Base-by-base conservation (phyloP, 1,140 invertebrate species). In the Sminthurinus signatus region DNA sequence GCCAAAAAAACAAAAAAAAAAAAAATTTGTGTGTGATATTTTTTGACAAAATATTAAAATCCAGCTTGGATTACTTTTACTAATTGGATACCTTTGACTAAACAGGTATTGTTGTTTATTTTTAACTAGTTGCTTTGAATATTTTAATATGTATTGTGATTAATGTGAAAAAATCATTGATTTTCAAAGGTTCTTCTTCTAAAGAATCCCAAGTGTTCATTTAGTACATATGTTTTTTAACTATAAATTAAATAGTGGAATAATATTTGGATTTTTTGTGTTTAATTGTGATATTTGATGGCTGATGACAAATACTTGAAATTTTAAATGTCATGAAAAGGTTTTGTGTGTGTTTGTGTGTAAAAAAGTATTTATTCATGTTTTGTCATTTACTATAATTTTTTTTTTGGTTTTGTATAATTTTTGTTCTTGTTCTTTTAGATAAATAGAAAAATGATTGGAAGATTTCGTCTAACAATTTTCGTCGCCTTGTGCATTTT, bases 391-490 rank as follows among this genome's bases (percentile, higher is more conserved):
- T 8, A 39, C 10, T 15, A 23, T 56, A 3, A 5, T 14, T 52
- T 5, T 28, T 8, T 32, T 56, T 15, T 8, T 10, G 31, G 25
- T 31, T 50, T 50, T 50, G 14, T 10, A 12, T 50, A 23, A 50
- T 5, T 10, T 12, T 17, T 5, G 14, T 5, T 23, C 46, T 50
- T 50, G 14, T 8, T 10, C 32, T 43, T 54, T 59, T 27, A 5
- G 8, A 50, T 56, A 28, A 54, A 31, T 43, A 50, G 23, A 28
- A 67, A 43, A 62, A 71, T 71, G 69, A 65, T 55, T 43, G 52
- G 60, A 56, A 65, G 56, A 57, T 29, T 62, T 29, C 61, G 62
- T 50, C 32, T 70, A 39, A 42, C 42, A 27, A 29, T 70, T 31
- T 67, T 60, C 48, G 14, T 71, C 17, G 60, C 50, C 28, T 28